Conservation (phyloP, 2,797 vertebrate species). For the Scomberomorus guttatus region DNA sequence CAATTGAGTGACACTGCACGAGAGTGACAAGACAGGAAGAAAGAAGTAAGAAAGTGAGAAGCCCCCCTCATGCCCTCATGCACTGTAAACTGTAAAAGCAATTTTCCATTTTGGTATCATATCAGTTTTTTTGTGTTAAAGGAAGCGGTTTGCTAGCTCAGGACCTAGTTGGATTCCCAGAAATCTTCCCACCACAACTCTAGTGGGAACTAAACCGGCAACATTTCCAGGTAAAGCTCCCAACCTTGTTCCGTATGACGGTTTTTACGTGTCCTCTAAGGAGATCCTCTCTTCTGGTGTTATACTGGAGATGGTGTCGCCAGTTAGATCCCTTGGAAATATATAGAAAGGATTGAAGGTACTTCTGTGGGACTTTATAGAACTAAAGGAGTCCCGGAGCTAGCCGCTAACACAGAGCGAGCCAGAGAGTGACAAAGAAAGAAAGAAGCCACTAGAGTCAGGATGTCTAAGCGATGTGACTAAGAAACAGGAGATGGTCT, state of each 20-base stretch:
- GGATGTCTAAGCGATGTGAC: constrained; percentile 29
- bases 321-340: not conserved
- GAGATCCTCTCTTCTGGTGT: not conserved
- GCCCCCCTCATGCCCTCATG: not conserved
- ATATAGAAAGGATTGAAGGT: not conserved
- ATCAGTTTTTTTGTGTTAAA: constrained; percentile 7
- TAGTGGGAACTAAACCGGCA: constrained; percentile 15
- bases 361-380: not conserved
- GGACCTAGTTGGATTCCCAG: constrained; percentile 15
- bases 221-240: constrained; percentile 40
- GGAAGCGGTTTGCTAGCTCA: not conserved
- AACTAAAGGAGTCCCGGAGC: constrained; percentile 21
- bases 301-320: not conserved
- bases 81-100: constrained; percentile 4
- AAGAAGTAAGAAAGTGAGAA: constrained; percentile 20
- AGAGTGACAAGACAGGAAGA: constrained; percentile 2
- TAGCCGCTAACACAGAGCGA: not conserved
- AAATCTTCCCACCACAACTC: constrained; percentile 12
- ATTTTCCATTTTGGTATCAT: constrained; percentile 1
- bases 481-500: constrained; percentile 51
- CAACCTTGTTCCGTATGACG: not conserved
- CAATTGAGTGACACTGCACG: constrained; percentile 22
- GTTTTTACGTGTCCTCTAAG: not conserved
- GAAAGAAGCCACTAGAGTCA: constrained; percentile 34
- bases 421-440: constrained; percentile 23